Base-by-base conservation (phyloP, 1,140 invertebrate species). In the Rhizoglyphus robini region DNA sequence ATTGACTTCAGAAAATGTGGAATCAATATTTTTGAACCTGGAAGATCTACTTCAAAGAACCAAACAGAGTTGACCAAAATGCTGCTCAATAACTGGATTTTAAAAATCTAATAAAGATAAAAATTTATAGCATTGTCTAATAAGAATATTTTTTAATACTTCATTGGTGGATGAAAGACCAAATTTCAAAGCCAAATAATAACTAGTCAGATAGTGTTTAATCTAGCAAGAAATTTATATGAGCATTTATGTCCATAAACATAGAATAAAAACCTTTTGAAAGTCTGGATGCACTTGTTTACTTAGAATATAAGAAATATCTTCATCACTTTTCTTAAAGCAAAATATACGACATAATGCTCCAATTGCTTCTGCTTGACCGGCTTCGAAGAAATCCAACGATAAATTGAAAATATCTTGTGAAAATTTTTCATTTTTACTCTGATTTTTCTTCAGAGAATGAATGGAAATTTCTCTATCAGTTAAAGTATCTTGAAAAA, bases 301-400 rank as follows among this genome's bases (percentile, higher is more conserved):
- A 47, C 47, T 64, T 18, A 64, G 29, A 31, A 92, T 85, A 2
- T 92, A 88, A 20, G 94, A 78, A 67, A 99, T 92, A 72, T 91
- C 86, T 79, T 99, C 96, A 34, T 88, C 88, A 18, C 91, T 93
- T 77, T 93, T 93, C 75, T 96, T 96, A 0, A 93, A 86, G 76
- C 92, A 96, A 73, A 99, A 88, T 71, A 99, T 92, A 71, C 93
- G 81, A 77, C 92, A 96, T 4, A 99, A 76, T 4, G 93, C 86
- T 0, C 92, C 95, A 68, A 97, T 81, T 2, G 96, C 95, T 78
- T 97, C 93, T 0, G 96, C 94, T 70, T 89, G 81, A 2, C 96
- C 96, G 69, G 83, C 82, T 72, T 87, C 84, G 71, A 76, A 76
- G 51, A 72, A 68, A 63, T 72, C 69, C 23, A 70, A 63, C n/a